Evolutionary conservation across 2,888 invertebrate genomes (phyloP).

Genomic region (Rhagonycha lutea): DNA sequence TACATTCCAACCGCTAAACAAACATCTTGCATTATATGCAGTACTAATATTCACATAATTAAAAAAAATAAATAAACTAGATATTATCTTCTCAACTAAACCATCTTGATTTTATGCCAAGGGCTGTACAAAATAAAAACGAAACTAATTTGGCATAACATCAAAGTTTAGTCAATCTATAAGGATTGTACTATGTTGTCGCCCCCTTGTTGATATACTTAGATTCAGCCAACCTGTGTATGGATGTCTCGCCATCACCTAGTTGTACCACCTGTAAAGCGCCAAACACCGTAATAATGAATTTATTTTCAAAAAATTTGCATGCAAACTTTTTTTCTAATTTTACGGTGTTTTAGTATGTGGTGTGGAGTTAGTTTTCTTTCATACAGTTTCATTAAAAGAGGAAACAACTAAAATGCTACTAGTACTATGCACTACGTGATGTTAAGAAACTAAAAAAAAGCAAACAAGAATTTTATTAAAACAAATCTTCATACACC

Average conservation of each 20-base stretch:
- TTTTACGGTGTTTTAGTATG: conserved; percentile 2
- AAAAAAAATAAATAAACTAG: not conserved
- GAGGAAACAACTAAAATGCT: not conserved
- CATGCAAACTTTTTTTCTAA: conserved; percentile 10
- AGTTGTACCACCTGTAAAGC: conserved; percentile 55
- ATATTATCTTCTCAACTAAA: not conserved
- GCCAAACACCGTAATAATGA: conserved; percentile 53
- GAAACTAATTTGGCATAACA: conserved; percentile 16
- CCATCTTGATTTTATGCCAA: not conserved
- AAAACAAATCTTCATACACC: not conserved
- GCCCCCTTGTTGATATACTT: conserved; percentile 55
- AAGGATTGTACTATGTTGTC: conserved; percentile 38
- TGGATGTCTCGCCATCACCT: conserved; percentile 53
- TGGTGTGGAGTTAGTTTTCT: not conserved
- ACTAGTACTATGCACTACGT: not conserved
- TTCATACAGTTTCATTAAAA: not conserved
- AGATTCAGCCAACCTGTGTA: conserved; percentile 56
- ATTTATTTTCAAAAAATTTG: conserved; percentile 21
- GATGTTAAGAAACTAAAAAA: not conserved
- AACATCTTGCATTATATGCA: not conserved
- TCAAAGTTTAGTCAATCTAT: conserved; percentile 5
- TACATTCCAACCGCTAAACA: not conserved
- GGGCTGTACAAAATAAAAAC: not conserved
- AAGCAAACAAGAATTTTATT: not conserved
- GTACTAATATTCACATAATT: not conserved